A percentile compares a stretch with the other conserved stretches of the same genome.
These are phyloP conservation scores for Festucalex cinctus DNA, from an alignment of 2,113 vertebrate species.

Conservation along the genomic window DNA sequence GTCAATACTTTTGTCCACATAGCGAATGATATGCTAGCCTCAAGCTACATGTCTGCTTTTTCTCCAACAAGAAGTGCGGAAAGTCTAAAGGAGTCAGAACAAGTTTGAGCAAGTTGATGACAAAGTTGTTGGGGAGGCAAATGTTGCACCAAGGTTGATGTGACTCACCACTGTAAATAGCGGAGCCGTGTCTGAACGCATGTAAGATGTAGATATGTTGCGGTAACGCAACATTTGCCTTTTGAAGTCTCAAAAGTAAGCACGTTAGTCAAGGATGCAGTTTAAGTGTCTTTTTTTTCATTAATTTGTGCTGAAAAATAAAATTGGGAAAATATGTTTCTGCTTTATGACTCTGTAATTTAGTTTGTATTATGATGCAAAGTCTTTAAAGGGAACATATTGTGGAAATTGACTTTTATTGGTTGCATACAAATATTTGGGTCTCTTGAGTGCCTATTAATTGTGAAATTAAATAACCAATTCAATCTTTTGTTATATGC, in stretches of 20 bases:
- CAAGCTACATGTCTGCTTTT: background rate
- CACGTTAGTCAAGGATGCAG: background rate
- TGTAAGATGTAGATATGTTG: slow-evolving; percentile 8
- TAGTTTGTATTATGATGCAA: background rate
- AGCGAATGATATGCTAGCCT: background rate
- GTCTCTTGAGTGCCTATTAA: background rate
- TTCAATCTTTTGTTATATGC: background rate
- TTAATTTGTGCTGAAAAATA: background rate
- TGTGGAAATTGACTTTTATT: background rate
- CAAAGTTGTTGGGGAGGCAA: background rate
- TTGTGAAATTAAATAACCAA: background rate
- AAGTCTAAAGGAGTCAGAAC: slow-evolving; percentile 2
- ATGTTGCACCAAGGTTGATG: background rate
- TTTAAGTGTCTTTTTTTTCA: background rate
- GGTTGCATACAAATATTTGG: background rate
- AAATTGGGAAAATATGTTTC: background rate
- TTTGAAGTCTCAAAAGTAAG: slow-evolving; percentile 4
- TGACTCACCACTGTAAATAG: slow-evolving; percentile 33
- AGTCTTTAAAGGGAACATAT: background rate
- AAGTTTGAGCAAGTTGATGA: slow-evolving; percentile 4
- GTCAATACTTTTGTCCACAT: background rate
- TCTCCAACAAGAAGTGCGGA: background rate
- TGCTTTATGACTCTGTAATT: background rate
- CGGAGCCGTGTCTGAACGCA: slow-evolving; percentile 6
- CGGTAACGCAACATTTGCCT: background rate